Evolutionary conservation across 2,797 vertebrate species (phyloP).

Genomic region (Coluber constrictor): DNA sequence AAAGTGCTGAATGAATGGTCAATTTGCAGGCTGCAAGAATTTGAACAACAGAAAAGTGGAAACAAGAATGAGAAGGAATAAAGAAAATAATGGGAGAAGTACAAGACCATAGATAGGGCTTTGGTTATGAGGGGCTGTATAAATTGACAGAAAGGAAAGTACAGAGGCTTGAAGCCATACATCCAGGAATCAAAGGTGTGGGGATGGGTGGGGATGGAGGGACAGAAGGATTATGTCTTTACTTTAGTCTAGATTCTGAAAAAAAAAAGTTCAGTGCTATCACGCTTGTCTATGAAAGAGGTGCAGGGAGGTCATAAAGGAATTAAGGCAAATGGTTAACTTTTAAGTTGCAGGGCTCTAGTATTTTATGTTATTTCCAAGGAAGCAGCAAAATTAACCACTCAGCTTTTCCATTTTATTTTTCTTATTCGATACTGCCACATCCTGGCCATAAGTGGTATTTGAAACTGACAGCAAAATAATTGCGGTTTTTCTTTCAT

Average conservation of each 20-base stretch:
- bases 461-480: background rate
- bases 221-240: background rate
- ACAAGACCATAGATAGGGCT: background rate
- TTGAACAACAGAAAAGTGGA: background rate
- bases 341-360: background rate
- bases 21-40: background rate
- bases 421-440: constrained; percentile 29
- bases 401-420: background rate
- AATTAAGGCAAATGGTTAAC: background rate
- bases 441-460: constrained; percentile 1
- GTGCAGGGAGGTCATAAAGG: background rate
- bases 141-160: background rate
- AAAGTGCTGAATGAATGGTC: too few relatives aligned
- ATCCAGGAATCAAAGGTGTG: background rate
- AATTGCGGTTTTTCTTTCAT: background rate
- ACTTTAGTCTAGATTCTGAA: background rate
- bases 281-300: background rate
- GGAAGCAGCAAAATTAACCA: background rate
- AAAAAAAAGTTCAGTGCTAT: background rate
- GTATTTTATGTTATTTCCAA: background rate
- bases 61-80: background rate
- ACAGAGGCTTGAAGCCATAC: background rate
- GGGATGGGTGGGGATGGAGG: fast-evolving
- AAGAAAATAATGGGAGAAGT: background rate
- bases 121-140: background rate